Evolutionary conservation across 2,797 vertebrate species (phyloP), one percentile per base, ranked within the genome.

Genomic region (Crax fasciolata): DNA sequence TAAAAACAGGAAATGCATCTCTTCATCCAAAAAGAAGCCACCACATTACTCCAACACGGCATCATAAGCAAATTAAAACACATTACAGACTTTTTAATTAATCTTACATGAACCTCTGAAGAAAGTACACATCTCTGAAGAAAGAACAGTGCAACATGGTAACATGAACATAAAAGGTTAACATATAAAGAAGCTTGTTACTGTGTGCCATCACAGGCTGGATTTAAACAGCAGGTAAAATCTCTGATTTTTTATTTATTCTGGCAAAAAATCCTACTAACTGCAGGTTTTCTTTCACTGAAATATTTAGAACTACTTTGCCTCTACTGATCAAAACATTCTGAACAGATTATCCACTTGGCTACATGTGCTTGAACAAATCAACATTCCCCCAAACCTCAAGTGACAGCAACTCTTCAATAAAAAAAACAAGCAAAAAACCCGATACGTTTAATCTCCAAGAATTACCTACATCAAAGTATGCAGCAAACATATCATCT

Each of bases 401-500:
- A 90, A 75, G 28, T 8, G 38, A 74, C 12, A 86, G n/a, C 17
- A 49, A 65, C 30, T 39, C 35, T 67, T 14, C 27, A 87, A 68
- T 2, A 67, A 44, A 55, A 43, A 58, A 87, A 51, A 4, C 28
- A 49, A 72, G 51, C 2, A 79, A 49, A 8, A 19, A 2, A 10
- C 25, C 2, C 2, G 17, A 59, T 10, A 43, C 9, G 44, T 87
- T 84, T 93, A 0, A 79, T 30, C 41, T 76, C 62, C 32, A 84
- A 95, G 95, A 95, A 92, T 92, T 96, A 99, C 99, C 98, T 98
- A 99, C 99, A 94, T 99, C 99, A 98, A 99, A 99, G 98, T 99
- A 99, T 3, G 99, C 99, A 90, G 99, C 99, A 80, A 99, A 99
- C 99, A 99, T 99, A 95, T 99, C 99, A 91, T 99, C 99, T 14